A percentile compares a stretch with the other conserved stretches of the same genome.
Evolutionary conservation across 2,797 vertebrate genomes (phyloP).

Genomic region (Gymnothorax reevesii): DNA sequence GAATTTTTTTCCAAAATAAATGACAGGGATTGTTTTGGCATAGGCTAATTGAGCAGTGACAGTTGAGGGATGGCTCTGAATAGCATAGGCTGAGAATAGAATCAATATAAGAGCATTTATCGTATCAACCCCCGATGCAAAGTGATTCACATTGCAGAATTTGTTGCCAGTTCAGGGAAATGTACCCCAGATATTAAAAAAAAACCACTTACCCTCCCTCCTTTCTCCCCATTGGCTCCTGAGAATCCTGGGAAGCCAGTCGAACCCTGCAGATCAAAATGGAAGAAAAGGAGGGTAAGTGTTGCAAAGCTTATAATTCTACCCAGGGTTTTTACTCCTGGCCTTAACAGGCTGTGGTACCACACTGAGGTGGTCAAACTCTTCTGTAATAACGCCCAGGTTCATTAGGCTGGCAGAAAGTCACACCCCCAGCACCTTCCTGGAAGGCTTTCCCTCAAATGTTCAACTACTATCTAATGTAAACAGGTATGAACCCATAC

Average conservation of each 20-base stretch:
- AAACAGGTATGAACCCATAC: neutral
- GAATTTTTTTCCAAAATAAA: neutral
- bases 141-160: no score
- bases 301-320: neutral
- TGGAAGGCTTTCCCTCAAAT: neutral
- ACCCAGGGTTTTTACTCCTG: neutral
- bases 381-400: neutral
- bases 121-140: neutral
- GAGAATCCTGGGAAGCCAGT: conserved; percentile 90
- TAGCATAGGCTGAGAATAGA: conserved; percentile 1
- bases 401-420: neutral
- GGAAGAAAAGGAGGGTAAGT: conserved; percentile 29
- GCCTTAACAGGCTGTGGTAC: neutral
- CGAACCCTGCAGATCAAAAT: conserved; percentile 78
- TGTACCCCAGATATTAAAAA: neutral
- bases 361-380: neutral
- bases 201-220: conserved; percentile 80
- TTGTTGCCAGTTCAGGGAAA: neutral
- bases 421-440: neutral
- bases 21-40: neutral
- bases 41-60: conserved; percentile 5
- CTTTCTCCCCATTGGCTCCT: conserved; percentile 95
- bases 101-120: neutral
- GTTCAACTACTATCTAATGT: neutral
- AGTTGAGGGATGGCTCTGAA: conserved; percentile 21